These are phyloP conservation scores for Nebria brevicollis DNA, from an alignment of 2,888 invertebrate species.

Conservation along the genomic window DNA sequence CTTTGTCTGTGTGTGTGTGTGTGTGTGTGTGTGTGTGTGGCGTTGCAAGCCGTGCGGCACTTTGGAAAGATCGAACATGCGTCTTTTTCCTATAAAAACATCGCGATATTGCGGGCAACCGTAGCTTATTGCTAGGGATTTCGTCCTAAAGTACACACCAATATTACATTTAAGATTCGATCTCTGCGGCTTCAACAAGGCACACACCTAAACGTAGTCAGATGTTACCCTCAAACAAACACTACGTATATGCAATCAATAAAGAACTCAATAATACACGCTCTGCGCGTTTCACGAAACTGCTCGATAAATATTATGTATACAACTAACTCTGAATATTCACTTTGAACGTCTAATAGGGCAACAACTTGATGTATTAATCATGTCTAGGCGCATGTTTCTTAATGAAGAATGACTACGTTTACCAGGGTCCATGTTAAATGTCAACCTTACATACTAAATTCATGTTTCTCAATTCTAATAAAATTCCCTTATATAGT, in stretches of 20 bases:
- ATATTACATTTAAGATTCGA: constrained; percentile 58
- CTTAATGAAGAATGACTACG: too few relatives aligned
- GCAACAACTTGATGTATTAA: too few relatives aligned
- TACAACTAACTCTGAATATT: too few relatives aligned
- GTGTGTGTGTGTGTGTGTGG: neutral
- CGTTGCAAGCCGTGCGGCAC: neutral
- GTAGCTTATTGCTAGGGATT: constrained; percentile 57
- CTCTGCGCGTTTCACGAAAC: too few relatives aligned
- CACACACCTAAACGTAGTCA: neutral
- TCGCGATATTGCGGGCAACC: constrained; percentile 54
- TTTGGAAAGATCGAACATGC: constrained; percentile 1
- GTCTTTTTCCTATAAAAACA: constrained; percentile 48
- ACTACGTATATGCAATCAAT: neutral
- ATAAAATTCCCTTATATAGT: too few relatives aligned
- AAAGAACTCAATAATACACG: constrained; percentile 4
- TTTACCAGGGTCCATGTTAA: too few relatives aligned
- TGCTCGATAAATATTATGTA: too few relatives aligned
- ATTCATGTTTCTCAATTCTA: too few relatives aligned
- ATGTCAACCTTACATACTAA: too few relatives aligned
- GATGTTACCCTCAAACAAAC: constrained; percentile 5
- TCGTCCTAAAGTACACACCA: constrained; percentile 57
- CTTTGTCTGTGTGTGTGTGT: neutral
- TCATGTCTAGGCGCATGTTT: too few relatives aligned
- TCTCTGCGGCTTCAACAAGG: constrained; percentile 48
- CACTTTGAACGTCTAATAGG: too few relatives aligned